Evolutionary conservation across 64 coral and sea anemone genomes (phyloP), one percentile per base, ranked within the genome.

Genomic region (Trachythela sp.): DNA sequence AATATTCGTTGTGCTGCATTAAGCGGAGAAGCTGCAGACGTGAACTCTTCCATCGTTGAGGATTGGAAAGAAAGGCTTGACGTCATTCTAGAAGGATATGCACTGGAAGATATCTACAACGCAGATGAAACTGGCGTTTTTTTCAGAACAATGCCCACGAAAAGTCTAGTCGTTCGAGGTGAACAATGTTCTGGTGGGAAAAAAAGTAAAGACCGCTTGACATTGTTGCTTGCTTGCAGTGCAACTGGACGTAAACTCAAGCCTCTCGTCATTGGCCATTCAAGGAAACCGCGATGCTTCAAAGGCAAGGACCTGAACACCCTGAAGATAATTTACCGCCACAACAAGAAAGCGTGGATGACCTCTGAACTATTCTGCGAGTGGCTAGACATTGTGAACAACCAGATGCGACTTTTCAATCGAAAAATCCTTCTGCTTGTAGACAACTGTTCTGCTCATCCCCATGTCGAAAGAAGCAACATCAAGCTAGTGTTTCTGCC

Each of bases 311-410:
- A 40, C 37, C 18, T 48, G 13, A 36, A 58, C 8, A 30, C 24
- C 15, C 9, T 5, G 0, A 42, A 71, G 11, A 50, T 84, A n/a
- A 90, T 67, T 9, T 90, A 75, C 39, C 76, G 77, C 15, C 6
- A 38, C 36, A 90, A 90, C 32, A 90, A 75, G 26, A 90, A 75
- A 33, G 42, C 88, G 24, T 90, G 88, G 88, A 90, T 90, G 72
- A 90, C 88, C 22, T 83, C 36, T 35, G n/a, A n/a, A n/a, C n/a
- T n/a, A n/a, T n/a, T n/a, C n/a, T n/a, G n/a, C n/a, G n/a, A n/a
- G n/a, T n/a, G n/a, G n/a, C n/a, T n/a, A n/a, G n/a, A n/a, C n/a
- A n/a, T n/a, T n/a, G n/a, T n/a, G n/a, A n/a, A n/a, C n/a, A n/a
- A n/a, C n/a, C n/a, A n/a, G n/a, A n/a, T n/a, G n/a, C n/a, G n/a